Conservation (phyloP, 2,888 invertebrate genomes). For the Oscheius sp. region DNA sequence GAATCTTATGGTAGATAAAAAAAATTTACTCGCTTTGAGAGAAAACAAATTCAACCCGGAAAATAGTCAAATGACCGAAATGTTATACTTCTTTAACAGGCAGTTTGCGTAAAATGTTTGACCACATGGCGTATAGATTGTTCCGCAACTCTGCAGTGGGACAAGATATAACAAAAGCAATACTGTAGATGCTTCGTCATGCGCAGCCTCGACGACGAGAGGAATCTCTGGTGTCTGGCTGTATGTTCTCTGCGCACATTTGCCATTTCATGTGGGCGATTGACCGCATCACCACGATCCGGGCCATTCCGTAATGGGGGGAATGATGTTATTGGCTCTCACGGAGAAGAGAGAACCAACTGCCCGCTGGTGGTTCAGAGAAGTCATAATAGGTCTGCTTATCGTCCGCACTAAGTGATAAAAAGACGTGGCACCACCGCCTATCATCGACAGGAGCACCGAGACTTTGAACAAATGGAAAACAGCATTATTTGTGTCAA, state of each 20-base stretch:
- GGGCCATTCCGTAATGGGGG: conserved; percentile 7
- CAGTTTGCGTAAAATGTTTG: too few relatives aligned
- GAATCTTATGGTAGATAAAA: too few relatives aligned
- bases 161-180: too few relatives aligned
- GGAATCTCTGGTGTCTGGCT: conserved; percentile 1
- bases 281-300: conserved; percentile 5
- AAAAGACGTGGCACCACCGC: conserved; percentile 29
- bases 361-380: conserved; percentile 7
- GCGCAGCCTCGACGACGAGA: too few relatives aligned
- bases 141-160: too few relatives aligned
- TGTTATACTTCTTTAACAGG: too few relatives aligned
- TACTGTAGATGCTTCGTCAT: too few relatives aligned
- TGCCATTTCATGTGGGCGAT: conserved; percentile 1
- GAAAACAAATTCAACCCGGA: too few relatives aligned
- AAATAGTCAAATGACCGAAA: too few relatives aligned
- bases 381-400: conserved; percentile 19
- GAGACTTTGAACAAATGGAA: conserved; percentile 14
- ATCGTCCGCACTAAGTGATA: conserved; percentile 17
- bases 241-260: conserved; percentile 16
- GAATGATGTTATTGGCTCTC: not conserved
- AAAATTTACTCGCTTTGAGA: too few relatives aligned
- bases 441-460: conserved; percentile 23
- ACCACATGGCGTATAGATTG: too few relatives aligned
- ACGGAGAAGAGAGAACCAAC: not conserved
- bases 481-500: too few relatives aligned